These are phyloP conservation scores for Hydrophis major DNA, from an alignment of 2,797 vertebrate species.

Conservation along the genomic window DNA sequence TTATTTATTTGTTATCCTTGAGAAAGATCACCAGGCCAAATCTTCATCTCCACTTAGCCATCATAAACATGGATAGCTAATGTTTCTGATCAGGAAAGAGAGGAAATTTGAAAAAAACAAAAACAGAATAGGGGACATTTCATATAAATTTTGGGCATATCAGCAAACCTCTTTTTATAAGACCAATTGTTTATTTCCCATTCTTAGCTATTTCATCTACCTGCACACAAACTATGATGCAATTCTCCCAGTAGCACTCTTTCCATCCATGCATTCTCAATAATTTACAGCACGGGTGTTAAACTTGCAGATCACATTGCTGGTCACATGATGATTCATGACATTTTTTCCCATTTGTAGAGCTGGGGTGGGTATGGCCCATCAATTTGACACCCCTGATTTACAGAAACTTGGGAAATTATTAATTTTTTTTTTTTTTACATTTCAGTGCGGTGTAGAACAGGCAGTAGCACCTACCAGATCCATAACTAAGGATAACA, in stretches of 20 bases:
- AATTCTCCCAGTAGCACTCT: neutral
- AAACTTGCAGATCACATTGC: neutral
- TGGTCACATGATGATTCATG: neutral
- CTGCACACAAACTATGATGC: neutral
- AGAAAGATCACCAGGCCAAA: neutral
- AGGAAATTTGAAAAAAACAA: neutral
- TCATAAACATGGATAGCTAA: neutral
- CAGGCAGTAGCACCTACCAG: neutral
- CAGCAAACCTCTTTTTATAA: neutral
- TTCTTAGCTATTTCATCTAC: neutral
- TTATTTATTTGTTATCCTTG: neutral
- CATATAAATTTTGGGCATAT: neutral
- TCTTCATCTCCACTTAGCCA: neutral
- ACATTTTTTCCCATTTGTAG: neutral
- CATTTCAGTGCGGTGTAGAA: too few species aligned
- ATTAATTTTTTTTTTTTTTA: neutral
- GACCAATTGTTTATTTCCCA: too few species aligned
- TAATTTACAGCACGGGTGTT: neutral
- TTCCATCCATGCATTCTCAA: neutral
- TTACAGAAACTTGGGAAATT: neutral
- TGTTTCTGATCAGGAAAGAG: neutral
- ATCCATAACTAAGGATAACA: neutral
- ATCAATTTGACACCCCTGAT: neutral
- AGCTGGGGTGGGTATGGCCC: neutral
- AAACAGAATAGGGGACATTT: neutral